Base-by-base conservation (phyloP, 2,888 invertebrate genomes). In the Spialia ferax region DNA sequence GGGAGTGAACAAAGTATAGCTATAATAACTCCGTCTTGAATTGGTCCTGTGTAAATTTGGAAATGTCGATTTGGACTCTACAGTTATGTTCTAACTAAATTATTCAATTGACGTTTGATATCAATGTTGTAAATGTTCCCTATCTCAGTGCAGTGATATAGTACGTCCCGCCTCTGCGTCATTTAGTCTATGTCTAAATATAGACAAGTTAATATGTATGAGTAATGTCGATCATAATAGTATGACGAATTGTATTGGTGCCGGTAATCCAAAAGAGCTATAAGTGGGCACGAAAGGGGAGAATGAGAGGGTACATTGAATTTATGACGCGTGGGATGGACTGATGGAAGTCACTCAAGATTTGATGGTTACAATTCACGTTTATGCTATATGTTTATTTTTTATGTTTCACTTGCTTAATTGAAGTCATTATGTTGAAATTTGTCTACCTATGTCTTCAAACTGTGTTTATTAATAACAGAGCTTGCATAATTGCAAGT, bases 181-280 rank as follows among this genome's bases (percentile, higher is more conserved):
- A 13, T 1, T 23, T 79, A 74, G 48, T 79, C 80, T 79, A 57
- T 70, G 70, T 74, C 79, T 79, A 77, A 83, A 80, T 82, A 82
- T 78, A 82, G 78, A 75, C 63, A 72, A 79, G 76, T 83, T 80
- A 81, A 83, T 65, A 57, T 79, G 79, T 75, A 83, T 85, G 87
- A 87, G 86, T 86, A 87, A 87, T 79, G 72, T 78, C 73, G 80
- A 84, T 85, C 83, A 79, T 84, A 79, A 79, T 79, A 61, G 82
- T 81, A 87, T 88, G 88, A 88, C 87, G 88, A 87, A 89, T 89
- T 86, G 84, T 82, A 84, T 80, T 72, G 73, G 70, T 77, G 75
- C 76, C 79, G 75, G 79, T 84, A 84, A 86, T 82, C 80, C 79
- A 79, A 79, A 78, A 75, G 71, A 71, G 71, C 54, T 74, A 72